A percentile compares a stretch with the other conserved stretches of the same genome.
Conservation (phyloP, 2,797 vertebrate species). For the Halcyon chelicuti region DNA sequence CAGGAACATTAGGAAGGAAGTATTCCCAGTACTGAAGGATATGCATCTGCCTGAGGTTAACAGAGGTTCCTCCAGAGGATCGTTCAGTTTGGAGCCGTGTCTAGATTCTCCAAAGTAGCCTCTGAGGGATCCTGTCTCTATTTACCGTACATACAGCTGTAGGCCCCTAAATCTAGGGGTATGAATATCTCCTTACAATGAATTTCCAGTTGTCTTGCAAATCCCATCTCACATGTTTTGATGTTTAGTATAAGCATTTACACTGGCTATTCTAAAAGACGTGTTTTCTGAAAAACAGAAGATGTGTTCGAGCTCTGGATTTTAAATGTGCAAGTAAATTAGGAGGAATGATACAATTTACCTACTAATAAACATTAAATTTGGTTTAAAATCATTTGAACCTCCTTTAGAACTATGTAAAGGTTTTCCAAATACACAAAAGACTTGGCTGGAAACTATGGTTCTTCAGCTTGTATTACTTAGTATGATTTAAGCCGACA, state of each 20-base stretch:
- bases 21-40: background rate
- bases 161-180: background rate
- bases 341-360: background rate
- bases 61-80: background rate
- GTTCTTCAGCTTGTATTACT: background rate
- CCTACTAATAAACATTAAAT: background rate
- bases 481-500: slow-evolving; percentile 8
- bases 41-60: background rate
- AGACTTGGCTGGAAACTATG: slow-evolving; percentile 7
- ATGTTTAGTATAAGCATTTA: background rate
- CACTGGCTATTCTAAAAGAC: background rate
- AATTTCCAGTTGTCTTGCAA: background rate
- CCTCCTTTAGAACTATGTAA: background rate
- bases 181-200: background rate
- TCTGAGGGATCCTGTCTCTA: background rate
- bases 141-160: background rate
- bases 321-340: background rate
- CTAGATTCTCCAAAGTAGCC: background rate
- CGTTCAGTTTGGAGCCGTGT: background rate
- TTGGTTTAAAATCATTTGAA: background rate
- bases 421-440: slow-evolving; percentile 21
- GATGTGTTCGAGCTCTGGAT: background rate
- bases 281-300: background rate
- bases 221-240: background rate
- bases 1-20: background rate